These are phyloP conservation scores for Ophonus ardosiacus DNA, from an alignment of 2,888 invertebrate species.

Conservation along the genomic window DNA sequence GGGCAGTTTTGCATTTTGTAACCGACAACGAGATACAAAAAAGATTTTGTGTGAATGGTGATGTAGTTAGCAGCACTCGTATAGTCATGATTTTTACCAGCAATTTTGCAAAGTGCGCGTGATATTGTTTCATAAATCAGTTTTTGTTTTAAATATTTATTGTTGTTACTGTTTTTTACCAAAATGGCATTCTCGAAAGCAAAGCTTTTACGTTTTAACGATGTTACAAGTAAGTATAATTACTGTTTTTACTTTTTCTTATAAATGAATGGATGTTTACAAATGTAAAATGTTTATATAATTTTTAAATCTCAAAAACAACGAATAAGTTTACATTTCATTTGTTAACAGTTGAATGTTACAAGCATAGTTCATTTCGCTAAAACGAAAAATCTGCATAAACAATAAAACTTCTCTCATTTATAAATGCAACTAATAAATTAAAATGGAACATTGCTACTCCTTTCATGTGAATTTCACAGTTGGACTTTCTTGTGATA, in stretches of 20 bases:
- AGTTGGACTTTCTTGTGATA: no score
- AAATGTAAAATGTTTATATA: no score
- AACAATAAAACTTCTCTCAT: no score
- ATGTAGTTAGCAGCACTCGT: background rate
- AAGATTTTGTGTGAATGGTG: slow-evolving; percentile 5
- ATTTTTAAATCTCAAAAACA: no score
- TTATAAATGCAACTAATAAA: no score
- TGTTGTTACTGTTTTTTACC: slow-evolving; percentile 21
- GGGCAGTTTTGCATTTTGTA: slow-evolving; percentile 39
- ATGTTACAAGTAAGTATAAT: slow-evolving; percentile 76
- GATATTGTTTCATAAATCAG: background rate
- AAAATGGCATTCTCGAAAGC: slow-evolving; percentile 80
- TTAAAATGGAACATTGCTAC: no score
- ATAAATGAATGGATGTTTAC: background rate
- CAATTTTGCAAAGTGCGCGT: slow-evolving; percentile 8
- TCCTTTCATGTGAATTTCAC: no score
- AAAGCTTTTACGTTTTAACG: slow-evolving; percentile 78
- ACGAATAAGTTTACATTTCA: no score
- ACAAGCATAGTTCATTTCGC: no score
- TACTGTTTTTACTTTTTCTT: slow-evolving; percentile 54
- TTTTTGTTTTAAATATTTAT: slow-evolving; percentile 54
- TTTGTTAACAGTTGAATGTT: no score
- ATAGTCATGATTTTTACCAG: slow-evolving; percentile 7
- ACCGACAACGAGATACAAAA: slow-evolving; percentile 54
- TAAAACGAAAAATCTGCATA: no score